Evolutionary conservation across 2,113 vertebrate genomes (phyloP).

Genomic region (Thinocorus orbignyianus): DNA sequence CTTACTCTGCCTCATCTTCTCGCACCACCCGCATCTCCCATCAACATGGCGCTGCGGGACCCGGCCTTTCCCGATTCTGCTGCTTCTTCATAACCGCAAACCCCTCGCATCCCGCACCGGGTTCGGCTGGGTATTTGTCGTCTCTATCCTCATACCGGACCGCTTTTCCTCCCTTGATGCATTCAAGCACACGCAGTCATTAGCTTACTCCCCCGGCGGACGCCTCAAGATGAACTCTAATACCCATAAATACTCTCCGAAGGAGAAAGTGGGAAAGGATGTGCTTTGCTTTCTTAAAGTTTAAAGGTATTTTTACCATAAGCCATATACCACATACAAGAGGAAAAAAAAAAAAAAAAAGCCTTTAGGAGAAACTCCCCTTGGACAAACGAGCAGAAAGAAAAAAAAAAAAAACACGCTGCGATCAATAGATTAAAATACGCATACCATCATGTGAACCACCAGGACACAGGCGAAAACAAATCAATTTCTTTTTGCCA

Average conservation of each 20-base stretch:
- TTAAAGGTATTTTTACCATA: rapidly evolving
- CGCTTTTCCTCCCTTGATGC: rapidly evolving
- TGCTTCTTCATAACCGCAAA: rapidly evolving
- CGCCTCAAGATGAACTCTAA: rapidly evolving
- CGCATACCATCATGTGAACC: background rate
- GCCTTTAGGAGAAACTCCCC: rapidly evolving
- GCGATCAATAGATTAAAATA: background rate
- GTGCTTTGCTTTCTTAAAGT: background rate
- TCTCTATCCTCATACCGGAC: background rate
- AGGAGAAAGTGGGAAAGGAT: rapidly evolving
- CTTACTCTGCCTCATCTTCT: background rate
- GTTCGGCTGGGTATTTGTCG: rapidly evolving
- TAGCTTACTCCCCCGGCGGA: background rate
- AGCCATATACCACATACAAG: rapidly evolving
- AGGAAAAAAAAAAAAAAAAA: rapidly evolving
- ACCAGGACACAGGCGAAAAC: background rate
- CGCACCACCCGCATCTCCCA: background rate
- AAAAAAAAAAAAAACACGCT: background rate
- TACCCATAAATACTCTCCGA: background rate
- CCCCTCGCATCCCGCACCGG: background rate
- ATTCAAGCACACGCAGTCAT: background rate
- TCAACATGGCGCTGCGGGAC: background rate
- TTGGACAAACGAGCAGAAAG: background rate
- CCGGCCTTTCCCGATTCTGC: rapidly evolving
- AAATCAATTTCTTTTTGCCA: background rate